Percentiles rank a stretch among this genome's conserved stretches.
Conservation (phyloP, 2,888 invertebrate genomes). For the Ophioninae sp. region DNA sequence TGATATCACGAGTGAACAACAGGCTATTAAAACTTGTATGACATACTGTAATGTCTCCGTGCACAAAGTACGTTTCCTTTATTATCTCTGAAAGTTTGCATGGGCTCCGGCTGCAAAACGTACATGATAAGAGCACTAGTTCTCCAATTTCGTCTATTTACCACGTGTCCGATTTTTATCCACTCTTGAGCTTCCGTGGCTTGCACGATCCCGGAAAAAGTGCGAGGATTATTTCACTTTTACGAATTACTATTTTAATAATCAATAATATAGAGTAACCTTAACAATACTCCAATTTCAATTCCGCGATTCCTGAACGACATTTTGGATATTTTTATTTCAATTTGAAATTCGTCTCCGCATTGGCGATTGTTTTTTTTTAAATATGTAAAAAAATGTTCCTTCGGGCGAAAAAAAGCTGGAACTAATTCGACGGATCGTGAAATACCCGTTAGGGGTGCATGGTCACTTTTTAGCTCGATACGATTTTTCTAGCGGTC, state of each 20-base stretch:
- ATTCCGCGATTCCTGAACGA: no score
- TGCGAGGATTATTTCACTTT: not conserved
- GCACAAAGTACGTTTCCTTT: constrained; percentile 43
- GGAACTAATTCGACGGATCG: no score
- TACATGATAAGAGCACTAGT: constrained; percentile 42
- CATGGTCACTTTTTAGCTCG: no score
- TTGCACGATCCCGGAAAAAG: not conserved
- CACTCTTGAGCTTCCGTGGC: not conserved
- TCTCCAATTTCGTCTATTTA: not conserved
- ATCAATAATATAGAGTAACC: not conserved
- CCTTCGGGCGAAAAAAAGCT: no score
- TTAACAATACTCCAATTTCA: no score
- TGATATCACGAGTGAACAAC: constrained; percentile 46
- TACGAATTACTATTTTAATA: not conserved
- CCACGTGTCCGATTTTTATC: not conserved
- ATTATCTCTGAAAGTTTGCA: constrained; percentile 40
- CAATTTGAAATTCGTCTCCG: no score
- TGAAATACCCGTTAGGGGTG: no score
- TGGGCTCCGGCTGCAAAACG: not conserved
- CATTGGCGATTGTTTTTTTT: no score
- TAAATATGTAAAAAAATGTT: no score
- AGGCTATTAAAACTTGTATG: constrained; percentile 36
- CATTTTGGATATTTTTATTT: no score
- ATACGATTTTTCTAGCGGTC: no score
- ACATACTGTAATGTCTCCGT: constrained; percentile 33